Evolutionary conservation across 1,140 invertebrate species (phyloP), one percentile per base, ranked within the genome.

Genomic region (Arctopsyche grandis): DNA sequence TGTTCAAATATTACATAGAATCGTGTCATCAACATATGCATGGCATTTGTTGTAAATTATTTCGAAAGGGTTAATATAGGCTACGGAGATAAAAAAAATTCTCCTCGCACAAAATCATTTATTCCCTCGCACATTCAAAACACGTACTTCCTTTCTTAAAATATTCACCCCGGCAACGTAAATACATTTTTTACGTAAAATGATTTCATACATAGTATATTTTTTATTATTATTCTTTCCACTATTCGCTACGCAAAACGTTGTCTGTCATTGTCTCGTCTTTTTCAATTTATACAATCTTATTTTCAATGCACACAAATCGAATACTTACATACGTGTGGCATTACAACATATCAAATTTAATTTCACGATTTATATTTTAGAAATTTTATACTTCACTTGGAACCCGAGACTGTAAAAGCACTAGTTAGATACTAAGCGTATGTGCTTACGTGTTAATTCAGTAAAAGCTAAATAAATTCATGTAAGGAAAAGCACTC

Each of bases 101-200:
- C n/a, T 26, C 24, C 63, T 26, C 21, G 48, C 22, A 9, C 58
- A 22, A 76, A 76, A 76, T 76, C 52, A 76, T 76, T 76, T 76
- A 76, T 76, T 76, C 48, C 29, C 24, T 44, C 16, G 26, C 74
- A 43, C 16, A 76, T 76, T 76, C 74, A 10, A 63, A 44, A 76
- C 74, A 76, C 74, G 74, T 76, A 16, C 43, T 22, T 9, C 52
- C 43, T 60, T 38, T 66, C 74, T 76, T 76, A 76, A 76, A 76
- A 63, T 76, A 76, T 76, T 76, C 74, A 76, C 74, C 74, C 74
- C 58, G n/a, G 7, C 29, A 16, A 63, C 71, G 71, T 58, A 58
- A 74, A 74, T 56, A 58, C 24, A 56, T 56, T 74, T 74, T 74
- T 58, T 71, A 52, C 46, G 71, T 10, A 26, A 48, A 73, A 73